Evolutionary conservation across 2,888 invertebrate genomes (phyloP), one percentile per base, ranked within the genome.

Genomic region (Oasisia sp.): DNA sequence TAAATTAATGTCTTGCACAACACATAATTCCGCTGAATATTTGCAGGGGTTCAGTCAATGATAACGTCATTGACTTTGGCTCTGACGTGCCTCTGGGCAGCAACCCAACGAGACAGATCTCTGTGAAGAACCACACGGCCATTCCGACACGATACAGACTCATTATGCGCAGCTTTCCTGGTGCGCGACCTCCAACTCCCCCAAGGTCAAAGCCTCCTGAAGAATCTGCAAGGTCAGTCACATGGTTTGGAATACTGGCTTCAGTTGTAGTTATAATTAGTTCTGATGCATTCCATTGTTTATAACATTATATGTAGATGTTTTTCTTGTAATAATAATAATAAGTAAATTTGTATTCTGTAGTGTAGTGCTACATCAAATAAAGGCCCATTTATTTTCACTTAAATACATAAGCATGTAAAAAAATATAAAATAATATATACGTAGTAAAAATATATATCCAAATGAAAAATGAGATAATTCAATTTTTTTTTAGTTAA

Each of bases 91-190:
- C 92, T 0, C 89, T 96, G 32, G 94, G 94, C 19, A 93, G 94
- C 8, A 94, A 92, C 9, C 94, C 95, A 0, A 95, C 94, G 32
- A 91, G 95, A 90, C 95, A 94, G 92, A 93, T 96, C 11, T 94
- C 95, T 93, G 94, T 96, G 89, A 92, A 93, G 92, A 96, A 96
- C 93, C 93, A 95, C 92, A 95, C 96, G 8, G 95, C 95, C 45
- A 96, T 96, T 32, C 92, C 94, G 7, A 95, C 96, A 8, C 94
- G 94, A 8, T 96, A 94, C 93, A 93, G 92, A 32, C 91, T 95
- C 56, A 56, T 50, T 32, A 93, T 96, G 74, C 91, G 95, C 95
- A 89, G 93, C 94, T 92, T 95, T 95, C 94, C 93, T 93, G 90
- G 89, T 1, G 94, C 95, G 19, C 94, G 94, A 92, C 94, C 95